A percentile compares a stretch with the other conserved stretches of the same genome.
Conservation (phyloP, 1,140 invertebrate species). For the Ruditapes philippinarum region DNA sequence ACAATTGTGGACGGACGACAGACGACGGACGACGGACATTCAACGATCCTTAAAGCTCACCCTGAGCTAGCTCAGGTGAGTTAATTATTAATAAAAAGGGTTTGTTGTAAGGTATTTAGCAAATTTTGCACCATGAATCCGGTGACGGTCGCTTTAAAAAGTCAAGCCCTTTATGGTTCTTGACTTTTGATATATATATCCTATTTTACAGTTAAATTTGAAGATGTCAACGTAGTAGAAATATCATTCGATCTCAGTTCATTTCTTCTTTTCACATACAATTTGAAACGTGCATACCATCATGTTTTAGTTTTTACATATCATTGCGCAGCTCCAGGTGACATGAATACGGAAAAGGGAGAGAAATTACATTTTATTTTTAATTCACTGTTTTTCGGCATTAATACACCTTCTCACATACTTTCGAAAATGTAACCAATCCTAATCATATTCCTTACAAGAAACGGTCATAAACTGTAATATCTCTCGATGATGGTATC, state of each 20-base stretch:
- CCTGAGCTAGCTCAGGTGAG: too few relatives aligned
- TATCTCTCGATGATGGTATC: constrained; percentile 19
- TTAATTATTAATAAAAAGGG: constrained; percentile 4
- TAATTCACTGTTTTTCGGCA: constrained; percentile 21
- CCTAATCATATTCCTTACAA: not conserved
- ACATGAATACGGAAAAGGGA: not conserved
- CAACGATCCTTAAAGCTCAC: too few relatives aligned
- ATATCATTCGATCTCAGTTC: constrained; percentile 21
- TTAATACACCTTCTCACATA: constrained; percentile 17
- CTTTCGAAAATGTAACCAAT: constrained; percentile 7
- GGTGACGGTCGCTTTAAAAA: not conserved
- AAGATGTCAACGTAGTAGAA: constrained; percentile 48
- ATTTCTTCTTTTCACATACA: constrained; percentile 52
- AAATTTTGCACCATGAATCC: constrained; percentile 14
- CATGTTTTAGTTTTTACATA: constrained; percentile 46
- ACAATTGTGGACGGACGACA: too few relatives aligned
- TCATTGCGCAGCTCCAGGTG: constrained; percentile 26
- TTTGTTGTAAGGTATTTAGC: not conserved
- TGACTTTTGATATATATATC: constrained; percentile 34
- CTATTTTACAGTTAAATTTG: constrained; percentile 53
- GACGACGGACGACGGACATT: too few relatives aligned
- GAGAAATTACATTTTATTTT: not conserved
- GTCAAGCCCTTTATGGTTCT: constrained; percentile 16
- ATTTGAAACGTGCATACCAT: constrained; percentile 52
- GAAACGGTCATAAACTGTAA: constrained; percentile 15